Evolutionary conservation across 2,888 invertebrate genomes (phyloP), one percentile per base, ranked within the genome.

Genomic region (Perithous albicinctus): DNA sequence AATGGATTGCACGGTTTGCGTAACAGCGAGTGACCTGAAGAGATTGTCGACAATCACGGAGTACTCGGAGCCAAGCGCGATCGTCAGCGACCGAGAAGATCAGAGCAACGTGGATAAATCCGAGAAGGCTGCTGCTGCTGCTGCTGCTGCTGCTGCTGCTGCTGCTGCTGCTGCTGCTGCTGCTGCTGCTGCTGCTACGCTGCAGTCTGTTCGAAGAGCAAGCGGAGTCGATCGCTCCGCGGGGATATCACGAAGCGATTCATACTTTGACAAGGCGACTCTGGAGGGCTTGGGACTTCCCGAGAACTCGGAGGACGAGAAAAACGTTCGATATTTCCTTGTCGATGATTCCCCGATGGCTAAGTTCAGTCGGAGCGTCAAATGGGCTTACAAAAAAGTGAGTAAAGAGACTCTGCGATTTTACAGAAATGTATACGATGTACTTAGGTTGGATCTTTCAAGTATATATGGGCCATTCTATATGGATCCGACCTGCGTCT

Each of bases 311-410:
- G 80, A 70, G 35, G 75, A 82, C 80, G 86, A 86, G 26, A 81
- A 81, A 56, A 85, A 87, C 72, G 89, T 88, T 38, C 80, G 89
- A 84, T 89, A 89, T 80, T 91, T 88, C 84, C 88, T 90, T 76
- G 80, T 89, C 74, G 90, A 91, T 83, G 88, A 91, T 84, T 89
- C 89, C 77, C 90, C 90, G 63, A 88, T 89, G 89, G 90, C 88
- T 38, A 89, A 88, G 70, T 91, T 90, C 82, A 86, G 87, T 32
- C 86, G 89, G 6, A 88, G 88, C 87, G 85, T 88, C 88, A 90
- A 89, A 86, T 90, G 90, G 91, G 87, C 90, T 87, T 88, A 89
- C 85, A 88, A 90, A 85, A 91, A 90, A 88, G 91, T 91, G 84
- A 89, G 89, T 89, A 78, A 78, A 35, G 46, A 20, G 32, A 56